Conservation (phyloP, 2,888 invertebrate species). For the Alviniconcha strummeri region DNA sequence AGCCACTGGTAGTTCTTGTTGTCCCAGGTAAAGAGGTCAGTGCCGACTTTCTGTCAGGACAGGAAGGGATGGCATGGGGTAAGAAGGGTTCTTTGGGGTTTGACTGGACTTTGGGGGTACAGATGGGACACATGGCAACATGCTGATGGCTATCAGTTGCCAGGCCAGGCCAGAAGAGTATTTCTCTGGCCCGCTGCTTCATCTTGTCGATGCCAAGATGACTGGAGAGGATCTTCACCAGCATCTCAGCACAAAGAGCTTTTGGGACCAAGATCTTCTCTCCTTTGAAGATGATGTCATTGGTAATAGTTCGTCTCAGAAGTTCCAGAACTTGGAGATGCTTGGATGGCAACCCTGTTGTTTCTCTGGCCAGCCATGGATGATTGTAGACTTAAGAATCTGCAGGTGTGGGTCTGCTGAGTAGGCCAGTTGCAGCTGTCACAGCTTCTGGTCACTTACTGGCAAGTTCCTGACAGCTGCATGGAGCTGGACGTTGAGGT, state of each 20-base stretch:
- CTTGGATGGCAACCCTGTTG: background rate
- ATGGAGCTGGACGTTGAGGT: background rate
- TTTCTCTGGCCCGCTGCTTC: slow-evolving; percentile 18
- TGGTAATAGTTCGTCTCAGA: slow-evolving; percentile 5
- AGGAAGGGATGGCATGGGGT: background rate
- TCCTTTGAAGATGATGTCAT: slow-evolving; percentile 21
- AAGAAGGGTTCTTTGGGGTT: slow-evolving; percentile 10
- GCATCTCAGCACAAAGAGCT: background rate
- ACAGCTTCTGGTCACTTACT: background rate
- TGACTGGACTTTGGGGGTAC: background rate
- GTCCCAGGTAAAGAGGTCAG: slow-evolving; percentile 12
- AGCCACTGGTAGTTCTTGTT: background rate
- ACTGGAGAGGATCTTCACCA: background rate
- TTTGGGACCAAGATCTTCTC: slow-evolving; percentile 11
- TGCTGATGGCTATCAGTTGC: background rate
- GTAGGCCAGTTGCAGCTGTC: background rate
- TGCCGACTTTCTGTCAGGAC: background rate
- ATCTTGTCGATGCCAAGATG: slow-evolving; percentile 10
- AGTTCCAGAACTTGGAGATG: background rate
- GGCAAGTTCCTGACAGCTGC: slow-evolving; percentile 2
- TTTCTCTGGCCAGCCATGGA: slow-evolving; percentile 1
- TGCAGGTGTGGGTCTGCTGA: background rate
- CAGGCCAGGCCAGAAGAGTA: slow-evolving; percentile 25
- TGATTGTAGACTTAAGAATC: background rate
- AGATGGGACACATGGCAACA: slow-evolving; percentile 12